Evolutionary conservation across 2,888 invertebrate genomes (phyloP).

Genomic region (Charanyca ferruginea): DNA sequence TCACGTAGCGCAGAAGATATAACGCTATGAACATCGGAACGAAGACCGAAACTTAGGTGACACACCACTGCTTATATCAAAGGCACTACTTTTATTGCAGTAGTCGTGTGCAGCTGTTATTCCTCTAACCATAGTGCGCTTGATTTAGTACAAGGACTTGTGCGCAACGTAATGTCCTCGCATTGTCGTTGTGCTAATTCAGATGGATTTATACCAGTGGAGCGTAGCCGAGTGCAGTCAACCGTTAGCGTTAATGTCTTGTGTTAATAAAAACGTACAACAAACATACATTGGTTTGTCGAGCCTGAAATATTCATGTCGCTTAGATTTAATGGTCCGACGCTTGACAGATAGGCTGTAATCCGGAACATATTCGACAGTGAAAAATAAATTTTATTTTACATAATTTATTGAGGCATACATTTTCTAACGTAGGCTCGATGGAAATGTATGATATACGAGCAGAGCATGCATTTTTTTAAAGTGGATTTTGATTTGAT

Average conservation of each 20-base stretch:
- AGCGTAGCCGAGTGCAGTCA: slow-evolving; percentile 71
- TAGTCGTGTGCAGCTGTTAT: slow-evolving; percentile 63
- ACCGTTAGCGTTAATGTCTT: slow-evolving; percentile 73
- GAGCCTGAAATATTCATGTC: slow-evolving; percentile 80
- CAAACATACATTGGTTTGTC: slow-evolving; percentile 71
- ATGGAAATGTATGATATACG: slow-evolving; percentile 51
- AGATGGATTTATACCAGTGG: slow-evolving; percentile 79
- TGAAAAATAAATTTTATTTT: slow-evolving; percentile 69
- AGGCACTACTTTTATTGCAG: slow-evolving; percentile 54
- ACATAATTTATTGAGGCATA: slow-evolving; percentile 68
- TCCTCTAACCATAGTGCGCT: slow-evolving; percentile 69
- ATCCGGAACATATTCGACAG: slow-evolving; percentile 77
- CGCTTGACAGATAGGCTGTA: slow-evolving; percentile 82
- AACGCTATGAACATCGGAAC: slow-evolving; percentile 26
- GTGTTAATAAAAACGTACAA: slow-evolving; percentile 75
- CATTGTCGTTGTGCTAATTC: slow-evolving; percentile 79
- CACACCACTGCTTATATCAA: slow-evolving; percentile 47
- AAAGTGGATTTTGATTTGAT: slow-evolving; percentile 40
- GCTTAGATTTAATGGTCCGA: slow-evolving; percentile 84
- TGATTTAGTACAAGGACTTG: slow-evolving; percentile 81
- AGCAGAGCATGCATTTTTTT: slow-evolving; percentile 38
- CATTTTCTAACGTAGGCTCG: slow-evolving; percentile 38
- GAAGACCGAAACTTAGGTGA: slow-evolving; percentile 39
- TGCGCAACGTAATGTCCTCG: slow-evolving; percentile 75
- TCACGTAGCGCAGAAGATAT: slow-evolving; percentile 33